Evolutionary conservation across 1,140 invertebrate genomes (phyloP), one percentile per base, ranked within the genome.

Genomic region (Heliothis virescens): DNA sequence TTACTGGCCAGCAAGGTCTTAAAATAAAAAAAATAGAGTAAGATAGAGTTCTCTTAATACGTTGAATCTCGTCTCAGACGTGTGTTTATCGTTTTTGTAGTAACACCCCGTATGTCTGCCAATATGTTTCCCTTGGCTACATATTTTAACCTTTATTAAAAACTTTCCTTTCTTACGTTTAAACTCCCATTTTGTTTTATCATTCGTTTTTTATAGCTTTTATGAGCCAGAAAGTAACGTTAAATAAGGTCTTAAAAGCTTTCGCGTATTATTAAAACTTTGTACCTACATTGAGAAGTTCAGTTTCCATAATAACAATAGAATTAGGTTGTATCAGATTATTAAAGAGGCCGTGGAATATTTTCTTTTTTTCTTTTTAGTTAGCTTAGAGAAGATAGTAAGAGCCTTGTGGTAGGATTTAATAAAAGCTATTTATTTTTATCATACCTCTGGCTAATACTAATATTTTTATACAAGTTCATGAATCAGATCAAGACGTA

Each of bases 231-330:
- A 21, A 16, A 10, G 57, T 62, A 29, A 29, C 26, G 34, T 62
- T 57, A 57, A 34, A 1, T 12, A 13, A 2, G 59, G 26, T 34
- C 48, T 53, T 41, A 12, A 12, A 29, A 55, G n/a, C 1, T 69
- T 52, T 69, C 21, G 7, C 13, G 65, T 69, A 12, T 71, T 71
- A 71, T 59, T 74, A 60, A 60, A 74, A 74, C 29, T 74, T 74
- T 60, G n/a, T 16, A 41, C 34, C 34, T 41, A 7, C 34, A 7
- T 15, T 34, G 18, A 4, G 10, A 74, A 74, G 29, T 60, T 74
- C 34, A 60, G 34, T 74, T 59, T 74, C 34, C 34, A 41, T 41
- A 26, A 60, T 47, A 50, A 21, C 12, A 26, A n/a, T 41, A 47
- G 16, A 47, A 60, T 59, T 59, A 74, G 63, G 41, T 50, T 13